Evolutionary conservation across 2,888 invertebrate genomes (phyloP).

Genomic region (Microchrysa polita): DNA sequence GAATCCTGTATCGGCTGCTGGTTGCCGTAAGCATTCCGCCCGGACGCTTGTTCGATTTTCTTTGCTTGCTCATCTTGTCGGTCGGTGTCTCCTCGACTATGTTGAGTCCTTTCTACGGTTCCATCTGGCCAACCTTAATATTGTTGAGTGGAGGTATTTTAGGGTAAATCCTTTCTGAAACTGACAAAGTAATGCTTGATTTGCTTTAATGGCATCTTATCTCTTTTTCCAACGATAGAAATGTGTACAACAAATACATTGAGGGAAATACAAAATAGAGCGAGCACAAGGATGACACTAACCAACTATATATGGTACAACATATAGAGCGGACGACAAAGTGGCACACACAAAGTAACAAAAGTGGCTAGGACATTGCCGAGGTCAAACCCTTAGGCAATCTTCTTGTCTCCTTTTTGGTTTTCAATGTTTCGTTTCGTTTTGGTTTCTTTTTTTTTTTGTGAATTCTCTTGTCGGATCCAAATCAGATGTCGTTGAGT

Average conservation of each 20-base stretch:
- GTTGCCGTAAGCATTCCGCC: too few species aligned
- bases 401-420: background rate
- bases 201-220: slow-evolving; percentile 49
- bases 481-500: too few species aligned
- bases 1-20: too few species aligned
- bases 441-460: background rate
- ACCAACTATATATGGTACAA: too few species aligned
- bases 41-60: slow-evolving; percentile 26
- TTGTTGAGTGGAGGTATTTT: slow-evolving; percentile 49
- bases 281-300: slow-evolving; percentile 1
- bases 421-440: slow-evolving; percentile 9
- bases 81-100: slow-evolving; percentile 45
- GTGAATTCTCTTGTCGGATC: background rate
- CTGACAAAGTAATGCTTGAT: slow-evolving; percentile 50
- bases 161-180: slow-evolving; percentile 49
- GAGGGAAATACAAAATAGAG: background rate
- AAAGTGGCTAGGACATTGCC: slow-evolving; percentile 5
- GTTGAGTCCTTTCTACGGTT: slow-evolving; percentile 35
- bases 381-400: slow-evolving; percentile 35
- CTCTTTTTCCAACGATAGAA: slow-evolving; percentile 36
- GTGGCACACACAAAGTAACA: slow-evolving; percentile 13
- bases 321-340: slow-evolving; percentile 8
- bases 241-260: background rate
- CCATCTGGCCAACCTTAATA: slow-evolving; percentile 49
- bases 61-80: background rate